Evolutionary conservation across 2,888 invertebrate genomes (phyloP), one percentile per base, ranked within the genome.

Genomic region (Oscheius sp.): DNA sequence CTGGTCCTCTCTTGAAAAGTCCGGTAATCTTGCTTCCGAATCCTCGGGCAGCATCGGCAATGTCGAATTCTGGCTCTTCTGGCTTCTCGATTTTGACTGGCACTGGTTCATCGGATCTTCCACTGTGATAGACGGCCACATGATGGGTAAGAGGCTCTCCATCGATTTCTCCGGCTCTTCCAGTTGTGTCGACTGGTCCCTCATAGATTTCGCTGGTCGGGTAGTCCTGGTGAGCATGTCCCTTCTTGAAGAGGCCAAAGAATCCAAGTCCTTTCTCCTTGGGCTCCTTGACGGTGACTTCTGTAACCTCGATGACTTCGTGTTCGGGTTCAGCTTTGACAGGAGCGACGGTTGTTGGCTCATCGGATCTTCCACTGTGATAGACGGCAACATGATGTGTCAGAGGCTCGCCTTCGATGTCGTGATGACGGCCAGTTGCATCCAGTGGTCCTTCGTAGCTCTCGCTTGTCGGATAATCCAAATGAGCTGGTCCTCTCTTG

Each of bases 101-200:
- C 21, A 76, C 73, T 13, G 77, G 56, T 18, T 66, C 72, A 27
- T 79, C 79, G 29, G 68, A 72, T 43, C 73, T 35, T 12, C 79
- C 79, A 21, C 49, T 66, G 58, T 80, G 75, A 56, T 79, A 79
- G 52, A 78, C 75, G 2, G 73, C 43, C 23, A 79, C 79, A 45
- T 82, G 79, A 29, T 69, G 63, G 27, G 68, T 56, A 16, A 78
- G 58, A 18, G 79, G 78, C 13, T 71, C 29, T 13, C 69, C 77
- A 13, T 79, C 76, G 16, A 79, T 59, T 18, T 74, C 72, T 49
- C 18, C 12, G 29, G 52, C 45, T 35, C 72, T 52, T 6, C 45
- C 52, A 23, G 74, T 75, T 61, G 41, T 46, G 16, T 72, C 74
- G 23, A 79, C n/a, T 1, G 79, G 74, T 23, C 79, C 79, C 18